Evolutionary conservation across 2,797 vertebrate genomes (phyloP), one percentile per base, ranked within the genome.

Genomic region (Channallabes apus): DNA sequence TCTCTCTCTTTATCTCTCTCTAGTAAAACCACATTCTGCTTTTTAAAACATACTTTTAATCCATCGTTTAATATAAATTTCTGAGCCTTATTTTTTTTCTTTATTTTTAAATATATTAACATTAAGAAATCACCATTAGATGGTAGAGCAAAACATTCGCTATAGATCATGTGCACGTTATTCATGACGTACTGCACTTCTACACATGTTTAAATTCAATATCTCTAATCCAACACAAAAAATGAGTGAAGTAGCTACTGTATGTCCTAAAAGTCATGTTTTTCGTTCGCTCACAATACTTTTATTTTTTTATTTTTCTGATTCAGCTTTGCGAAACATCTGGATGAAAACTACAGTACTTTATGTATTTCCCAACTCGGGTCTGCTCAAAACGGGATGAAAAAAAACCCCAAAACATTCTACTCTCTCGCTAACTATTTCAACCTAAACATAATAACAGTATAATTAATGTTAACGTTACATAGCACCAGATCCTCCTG

Each of bases 401-500:
- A 46, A 51, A 51, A 2, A 51, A 12, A 51, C n/a, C n/a, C n/a
- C n/a, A 2, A 51, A 11, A 51, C 46, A 3, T 51, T 51, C 46
- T 51, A 51, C 20, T 20, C 59, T 32, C 61, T 35, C n/a, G 22
- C 27, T 35, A 29, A 18, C 38, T 8, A 29, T 56, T 11, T 18
- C 54, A 32, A 20, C 27, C 27, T 15, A 46, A 29, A 35, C n/a
- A 58, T 2, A 76, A 27, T 41, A 82, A 82, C 79, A 82, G 76
- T 83, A 73, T 58, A 67, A 71, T 82, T 81, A 86, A 18, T 67
- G 14, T 78, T 59, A 86, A 24, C 78, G 14, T 78, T 59, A 59
- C 29, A 62, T 86, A 84, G 85, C 84, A 83, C 86, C 82, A 80
- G 41, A 79, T 79, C 54, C 6, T 84, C 75, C 62, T 61, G 38